phyloP scores from a whole-genome alignment of 2,888 invertebrate genomes.

The Abscondita cerata region DNA sequence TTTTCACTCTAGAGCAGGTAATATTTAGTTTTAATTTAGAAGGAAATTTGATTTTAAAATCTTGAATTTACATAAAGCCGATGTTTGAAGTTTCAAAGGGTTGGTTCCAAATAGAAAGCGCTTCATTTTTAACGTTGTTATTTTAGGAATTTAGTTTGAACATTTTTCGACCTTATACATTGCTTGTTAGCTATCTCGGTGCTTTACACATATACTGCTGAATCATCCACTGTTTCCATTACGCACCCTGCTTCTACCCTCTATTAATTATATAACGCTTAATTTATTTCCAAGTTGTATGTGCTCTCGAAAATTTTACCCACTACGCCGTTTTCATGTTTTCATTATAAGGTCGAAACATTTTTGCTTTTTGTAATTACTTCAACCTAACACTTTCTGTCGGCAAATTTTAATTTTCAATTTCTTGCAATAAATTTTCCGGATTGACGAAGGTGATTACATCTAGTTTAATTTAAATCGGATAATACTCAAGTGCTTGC shows the following conservation, averaged over 20 bases:
- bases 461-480: not conserved
- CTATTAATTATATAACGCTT: slow-evolving; percentile 36
- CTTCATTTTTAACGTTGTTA: slow-evolving; percentile 21
- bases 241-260: slow-evolving; percentile 32
- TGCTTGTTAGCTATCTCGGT: slow-evolving; percentile 19
- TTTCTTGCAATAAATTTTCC: not conserved
- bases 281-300: slow-evolving; percentile 35
- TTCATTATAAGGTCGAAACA: slow-evolving; percentile 23
- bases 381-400: slow-evolving; percentile 12
- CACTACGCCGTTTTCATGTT: slow-evolving; percentile 26
- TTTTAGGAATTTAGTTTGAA: slow-evolving; percentile 26
- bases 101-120: slow-evolving; percentile 11
- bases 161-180: slow-evolving; percentile 22
- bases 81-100: slow-evolving; percentile 11
- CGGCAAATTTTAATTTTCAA: slow-evolving; percentile 6
- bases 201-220: slow-evolving; percentile 30
- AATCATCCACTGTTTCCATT: slow-evolving; percentile 34
- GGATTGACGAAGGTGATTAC: no score
- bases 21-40: slow-evolving; percentile 1
- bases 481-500: no score
- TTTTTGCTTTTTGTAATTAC: slow-evolving; percentile 24
- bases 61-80: not conserved
- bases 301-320: slow-evolving; percentile 29
- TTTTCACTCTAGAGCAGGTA: no score
- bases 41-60: not conserved